Evolutionary conservation across 2,797 vertebrate genomes (phyloP), one percentile per base, ranked within the genome.

Genomic region (Fistularia commersonii): DNA sequence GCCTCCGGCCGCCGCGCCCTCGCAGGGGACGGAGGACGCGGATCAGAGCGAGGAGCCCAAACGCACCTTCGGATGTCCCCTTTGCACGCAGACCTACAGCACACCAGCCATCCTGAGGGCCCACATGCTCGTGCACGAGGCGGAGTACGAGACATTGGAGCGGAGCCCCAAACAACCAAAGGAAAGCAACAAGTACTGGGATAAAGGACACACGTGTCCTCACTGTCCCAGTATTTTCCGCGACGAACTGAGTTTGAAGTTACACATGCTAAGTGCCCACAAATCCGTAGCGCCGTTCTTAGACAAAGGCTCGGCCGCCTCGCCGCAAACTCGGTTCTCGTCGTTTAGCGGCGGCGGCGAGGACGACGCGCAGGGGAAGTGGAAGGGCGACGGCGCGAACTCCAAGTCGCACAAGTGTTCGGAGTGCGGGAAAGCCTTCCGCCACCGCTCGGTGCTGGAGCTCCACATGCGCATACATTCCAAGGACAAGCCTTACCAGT

Each of bases 391-490:
- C 12, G 51, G 58, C 8, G 1, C 54, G 1, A 84, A 57, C 34
- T 45, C 77, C 14, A 92, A 87, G 64, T 79, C 80, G 0, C 82
- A 88, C 43, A 87, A 79, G 54, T 93, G 91, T 72, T 72, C 74
- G 0, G 89, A 91, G 40, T 93, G 91, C 43, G 88, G 76, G 3
- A 91, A 91, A 74, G 65, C 70, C 0, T 93, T 93, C 72, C 89
- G 87, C 43, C 90, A 92, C 57, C 87, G 88, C 12, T 92, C 91
- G 0, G 90, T 92, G 42, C 78, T 92, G 52, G 89, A 90, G 70
- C 68, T 91, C 41, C 91, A 93, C 50, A 91, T 90, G 90, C 90
- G 91, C 54, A 87, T 90, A 70, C 91, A 93, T 79, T 87, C 84
- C 69, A 90, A 89, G 72, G 88, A 90, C 54, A 88, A 86, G 61